phyloP scores from a whole-genome alignment of 2,888 invertebrate genomes.

The Chymomyza fuscimana region DNA sequence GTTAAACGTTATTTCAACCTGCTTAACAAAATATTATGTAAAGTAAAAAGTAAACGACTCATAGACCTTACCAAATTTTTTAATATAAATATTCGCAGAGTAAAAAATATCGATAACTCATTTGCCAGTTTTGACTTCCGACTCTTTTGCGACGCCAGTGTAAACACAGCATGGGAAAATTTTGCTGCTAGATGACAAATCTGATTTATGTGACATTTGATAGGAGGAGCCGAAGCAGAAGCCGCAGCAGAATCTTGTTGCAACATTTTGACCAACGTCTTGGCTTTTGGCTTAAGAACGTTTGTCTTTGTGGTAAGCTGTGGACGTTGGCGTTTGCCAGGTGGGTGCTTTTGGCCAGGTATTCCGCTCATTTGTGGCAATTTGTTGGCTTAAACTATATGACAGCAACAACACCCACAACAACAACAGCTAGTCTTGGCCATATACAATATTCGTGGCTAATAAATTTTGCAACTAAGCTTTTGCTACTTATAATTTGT shows the following conservation, averaged over 20 bases:
- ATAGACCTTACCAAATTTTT: too few relatives aligned
- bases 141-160: background rate
- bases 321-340: background rate
- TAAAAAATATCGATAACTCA: too few relatives aligned
- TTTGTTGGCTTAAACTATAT: conserved; percentile 39
- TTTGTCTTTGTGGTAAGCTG: background rate
- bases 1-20: too few relatives aligned
- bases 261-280: conserved; percentile 9
- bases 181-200: conserved; percentile 65
- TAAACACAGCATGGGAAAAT: background rate
- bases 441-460: conserved; percentile 36
- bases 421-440: background rate
- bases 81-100: too few relatives aligned
- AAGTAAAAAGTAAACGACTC: too few relatives aligned
- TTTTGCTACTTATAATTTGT: conserved; percentile 62
- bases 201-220: conserved; percentile 76
- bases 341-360: conserved; percentile 14
- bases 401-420: background rate
- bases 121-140: background rate
- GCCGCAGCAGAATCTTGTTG: conserved; percentile 35
- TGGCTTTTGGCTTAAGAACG: conserved; percentile 34
- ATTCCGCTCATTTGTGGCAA: conserved; percentile 52
- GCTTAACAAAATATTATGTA: too few relatives aligned
- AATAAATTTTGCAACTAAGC: conserved; percentile 57
- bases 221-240: conserved; percentile 43